Base-by-base conservation (phyloP, 2,888 invertebrate genomes). In the Hyppa rectilinea region DNA sequence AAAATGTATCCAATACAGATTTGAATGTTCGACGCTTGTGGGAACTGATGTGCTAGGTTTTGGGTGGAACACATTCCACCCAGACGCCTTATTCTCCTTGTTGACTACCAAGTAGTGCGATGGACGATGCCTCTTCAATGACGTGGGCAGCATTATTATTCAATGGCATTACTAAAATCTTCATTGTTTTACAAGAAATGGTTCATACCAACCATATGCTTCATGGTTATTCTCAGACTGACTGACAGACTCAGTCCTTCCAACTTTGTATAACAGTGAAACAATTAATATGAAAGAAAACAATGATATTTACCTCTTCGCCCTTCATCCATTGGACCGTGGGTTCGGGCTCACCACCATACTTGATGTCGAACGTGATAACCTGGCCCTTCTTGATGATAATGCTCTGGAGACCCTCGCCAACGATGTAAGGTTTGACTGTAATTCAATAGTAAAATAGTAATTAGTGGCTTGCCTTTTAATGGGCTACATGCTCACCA, bases 341-440 rank as follows among this genome's bases (percentile, higher is more conserved):
- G 0, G 99, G 99, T 87, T 98, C 98, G 2, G 99, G 99, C 92
- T 99, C 99, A 88, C 99, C 99, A 77, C 98, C 98, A 89, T 98
- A 99, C 89, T 98, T 98, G 81, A 99, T 98, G 87, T 99, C 99
- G 90, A 98, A 98, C 80, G 98, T 97, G 85, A 99, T 98, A 1
- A 98, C 97, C 95, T 99, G 99, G 50, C 99, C 99, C 91, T 99
- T 99, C 94, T 99, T 99, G 58, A 99, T 97, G 47, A 99, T 98
- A 81, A 99, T 96, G 89, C 97, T 97, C 80, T 98, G 97, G 52
- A 99, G 96, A 75, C 97, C 97, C 85, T 98, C 98, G 59, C 99
- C 99, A 87, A 99, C 97, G 87, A 99, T 98, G 96, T 97, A 99
- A 9, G 99, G 99, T 88, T 99, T 99, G 29, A 99, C 99, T 98